Base-by-base conservation (phyloP, 2,888 invertebrate genomes). In the Euplexia lucipara region DNA sequence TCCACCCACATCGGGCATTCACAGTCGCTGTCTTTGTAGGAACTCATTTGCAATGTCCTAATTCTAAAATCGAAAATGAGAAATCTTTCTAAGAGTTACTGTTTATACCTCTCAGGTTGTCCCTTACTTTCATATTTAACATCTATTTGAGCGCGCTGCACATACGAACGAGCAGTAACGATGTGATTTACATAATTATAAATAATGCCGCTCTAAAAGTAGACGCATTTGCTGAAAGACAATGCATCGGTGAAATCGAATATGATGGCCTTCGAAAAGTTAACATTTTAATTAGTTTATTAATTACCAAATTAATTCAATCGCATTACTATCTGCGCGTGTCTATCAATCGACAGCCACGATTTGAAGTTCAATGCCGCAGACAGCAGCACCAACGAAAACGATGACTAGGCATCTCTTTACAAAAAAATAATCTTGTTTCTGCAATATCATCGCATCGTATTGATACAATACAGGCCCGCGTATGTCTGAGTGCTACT, bases 321-420 rank as follows among this genome's bases (percentile, higher is more conserved):
- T 66, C 70, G 39, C 18, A n/a, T 75, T 65, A 63, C 22, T 48
- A 67, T 70, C 51, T 63, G 58, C 53, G 61, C 72, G 58, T 76
- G 83, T 83, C 78, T 81, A 81, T 85, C 83, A 83, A 79, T 66
- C 72, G 68, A 45, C 62, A 49, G 48, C 56, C 66, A 66, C 49
- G 26, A 71, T 79, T 83, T 81, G 81, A 89, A 90, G 91, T 91
- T 92, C 91, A 92, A 87, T 91, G 90, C 82, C 88, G 85, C 79
- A 77, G 67, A 74, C 73, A 71, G 67, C 81, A 80, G 80, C 81
- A 83, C 79, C 81, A 83, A 85, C 80, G 81, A 78, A 85, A 82
- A 87, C 82, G 82, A 90, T 92, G 92, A 92, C 88, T 84, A n/a
- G 63, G 83, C 86, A 82, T 37, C 70, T 83, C 71, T 75, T 59